phyloP scores from a whole-genome alignment of 2,113 vertebrate genomes.

The Corynorhinus townsendii region DNA sequence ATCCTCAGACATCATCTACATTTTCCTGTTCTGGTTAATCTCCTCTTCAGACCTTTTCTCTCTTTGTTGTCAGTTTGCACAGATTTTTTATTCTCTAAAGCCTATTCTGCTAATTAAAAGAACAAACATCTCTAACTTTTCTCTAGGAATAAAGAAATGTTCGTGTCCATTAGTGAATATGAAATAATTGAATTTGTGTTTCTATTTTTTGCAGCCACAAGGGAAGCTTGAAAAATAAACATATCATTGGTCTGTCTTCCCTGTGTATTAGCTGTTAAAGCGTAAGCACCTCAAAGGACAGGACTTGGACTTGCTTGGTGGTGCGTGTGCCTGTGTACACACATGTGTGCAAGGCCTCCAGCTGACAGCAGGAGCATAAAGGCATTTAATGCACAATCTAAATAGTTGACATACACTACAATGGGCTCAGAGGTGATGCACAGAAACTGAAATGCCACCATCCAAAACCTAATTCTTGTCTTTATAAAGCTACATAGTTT shows the following conservation, averaged over 20 bases:
- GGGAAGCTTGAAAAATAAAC: neutral
- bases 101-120: neutral
- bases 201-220: neutral
- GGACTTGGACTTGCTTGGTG: neutral
- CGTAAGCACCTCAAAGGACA: neutral
- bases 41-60: neutral
- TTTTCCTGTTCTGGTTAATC: neutral
- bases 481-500: neutral
- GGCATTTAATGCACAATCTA: neutral
- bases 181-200: neutral
- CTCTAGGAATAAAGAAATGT: neutral
- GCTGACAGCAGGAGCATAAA: neutral
- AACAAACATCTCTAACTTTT: neutral
- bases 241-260: neutral
- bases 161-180: neutral
- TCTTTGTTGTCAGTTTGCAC: neutral
- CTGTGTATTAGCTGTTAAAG: neutral
- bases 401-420: neutral
- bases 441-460: neutral
- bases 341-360: neutral
- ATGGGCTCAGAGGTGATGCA: neutral
- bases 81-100: neutral
- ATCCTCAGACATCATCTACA: neutral
- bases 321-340: accelerated
- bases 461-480: neutral